Evolutionary conservation across 2,797 vertebrate genomes (phyloP), one percentile per base, ranked within the genome.

Genomic region (Etheostoma nigrum): DNA sequence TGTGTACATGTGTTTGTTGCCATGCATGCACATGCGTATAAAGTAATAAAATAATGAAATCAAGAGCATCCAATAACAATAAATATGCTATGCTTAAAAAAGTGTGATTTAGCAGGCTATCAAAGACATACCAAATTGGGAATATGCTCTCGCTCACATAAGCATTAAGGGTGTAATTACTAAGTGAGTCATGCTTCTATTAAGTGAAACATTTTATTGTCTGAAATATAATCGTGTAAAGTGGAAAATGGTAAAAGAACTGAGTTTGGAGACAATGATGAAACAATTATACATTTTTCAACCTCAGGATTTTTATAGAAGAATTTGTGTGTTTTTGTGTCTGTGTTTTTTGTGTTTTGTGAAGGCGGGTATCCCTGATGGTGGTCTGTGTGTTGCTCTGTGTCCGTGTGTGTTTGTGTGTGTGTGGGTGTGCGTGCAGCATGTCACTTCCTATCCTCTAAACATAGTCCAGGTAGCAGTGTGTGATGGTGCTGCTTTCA

Each of bases 401-500:
- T 49, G 53, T 60, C 21, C 36, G 19, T 53, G 45, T 42, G 16
- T 42, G n/a, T 40, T 19, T 42, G 27, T 23, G 14, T 42, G 27
- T 23, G 14, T 71, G 21, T 49, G 19, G 27, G 48, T 58, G 65
- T 58, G 48, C 48, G 54, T 51, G 23, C 49, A 51, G 53, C 9
- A 23, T 88, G 74, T 72, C 74, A 78, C 70, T 80, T 76, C 69
- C 33, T 76, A 53, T 87, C 67, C 70, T 87, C 72, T 85, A 83
- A 84, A 81, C 75, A 79, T 52, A 61, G 76, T 78, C 76, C 84
- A 88, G 85, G 88, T 87, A 86, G 63, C 40, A 18, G 48, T 80
- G 81, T 89, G 82, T 86, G 85, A 88, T 78, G 82, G 47, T 87
- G 88, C 65, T 85, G 67, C 75, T 88, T 80, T 90, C 84, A 91